These are phyloP conservation scores for Tapirus indicus DNA, from an alignment of 2,797 vertebrate genomes.

Conservation along the genomic window DNA sequence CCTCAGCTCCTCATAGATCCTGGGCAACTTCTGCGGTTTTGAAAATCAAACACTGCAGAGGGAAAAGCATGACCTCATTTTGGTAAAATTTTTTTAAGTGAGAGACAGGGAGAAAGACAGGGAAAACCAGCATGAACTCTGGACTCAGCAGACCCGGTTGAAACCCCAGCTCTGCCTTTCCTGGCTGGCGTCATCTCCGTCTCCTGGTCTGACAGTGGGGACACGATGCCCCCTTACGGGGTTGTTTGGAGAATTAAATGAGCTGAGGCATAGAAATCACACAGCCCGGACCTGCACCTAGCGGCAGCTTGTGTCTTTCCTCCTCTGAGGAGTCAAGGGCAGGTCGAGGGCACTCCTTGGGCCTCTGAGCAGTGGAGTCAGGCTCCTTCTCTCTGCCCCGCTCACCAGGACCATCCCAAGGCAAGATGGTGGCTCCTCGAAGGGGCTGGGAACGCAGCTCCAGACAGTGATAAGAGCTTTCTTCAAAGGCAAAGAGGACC, in stretches of 20 bases:
- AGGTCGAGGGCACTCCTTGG: background rate
- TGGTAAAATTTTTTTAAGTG: background rate
- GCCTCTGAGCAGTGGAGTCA: background rate
- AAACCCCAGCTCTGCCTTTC: background rate
- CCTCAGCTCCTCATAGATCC: background rate
- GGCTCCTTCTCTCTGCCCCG: background rate
- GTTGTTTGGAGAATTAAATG: background rate
- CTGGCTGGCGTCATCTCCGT: background rate
- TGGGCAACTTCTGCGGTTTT: background rate
- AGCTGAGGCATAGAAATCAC: background rate
- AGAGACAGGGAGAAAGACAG: background rate
- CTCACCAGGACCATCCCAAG: background rate
- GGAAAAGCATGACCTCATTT: background rate
- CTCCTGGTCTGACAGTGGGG: background rate
- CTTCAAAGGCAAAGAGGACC: background rate
- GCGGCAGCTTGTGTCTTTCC: background rate
- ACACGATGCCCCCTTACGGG: accelerated
- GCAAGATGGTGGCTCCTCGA: background rate
- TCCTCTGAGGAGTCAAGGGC: background rate
- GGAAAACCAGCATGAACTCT: background rate
- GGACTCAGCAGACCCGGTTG: background rate
- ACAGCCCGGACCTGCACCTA: accelerated
- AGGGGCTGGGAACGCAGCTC: background rate
- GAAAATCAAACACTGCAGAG: background rate
- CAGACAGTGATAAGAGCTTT: background rate